Evolutionary conservation across 2,797 vertebrate genomes (phyloP).

Genomic region (Aselliscus stoliczkanus): DNA sequence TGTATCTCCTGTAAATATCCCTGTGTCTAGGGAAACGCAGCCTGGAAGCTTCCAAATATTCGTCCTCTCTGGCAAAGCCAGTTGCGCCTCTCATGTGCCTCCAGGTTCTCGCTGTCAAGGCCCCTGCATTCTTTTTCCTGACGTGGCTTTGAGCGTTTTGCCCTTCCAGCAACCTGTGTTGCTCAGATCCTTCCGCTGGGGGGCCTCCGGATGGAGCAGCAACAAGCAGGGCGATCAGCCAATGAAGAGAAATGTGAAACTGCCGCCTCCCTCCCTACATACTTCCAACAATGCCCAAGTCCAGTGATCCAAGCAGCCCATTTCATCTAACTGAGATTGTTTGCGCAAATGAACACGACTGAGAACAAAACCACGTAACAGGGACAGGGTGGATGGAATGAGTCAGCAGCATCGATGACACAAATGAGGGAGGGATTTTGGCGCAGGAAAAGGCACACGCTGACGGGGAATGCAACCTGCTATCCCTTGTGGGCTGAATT

Average conservation of each 20-base stretch:
- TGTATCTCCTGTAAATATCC: not conserved
- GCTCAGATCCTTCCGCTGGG: not conserved
- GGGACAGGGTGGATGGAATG: not conserved
- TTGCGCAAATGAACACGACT: not conserved
- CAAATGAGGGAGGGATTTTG: not conserved
- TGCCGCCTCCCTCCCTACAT: not conserved
- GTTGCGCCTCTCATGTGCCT: rapidly evolving
- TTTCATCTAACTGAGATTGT: not conserved
- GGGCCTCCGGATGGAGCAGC: not conserved
- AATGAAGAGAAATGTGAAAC: not conserved
- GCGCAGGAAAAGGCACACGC: not conserved
- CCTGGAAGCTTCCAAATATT: not conserved
- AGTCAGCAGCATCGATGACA: not conserved
- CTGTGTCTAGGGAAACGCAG: not conserved
- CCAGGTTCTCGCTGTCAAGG: not conserved
- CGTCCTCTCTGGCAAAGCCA: not conserved
- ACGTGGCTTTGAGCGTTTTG: not conserved
- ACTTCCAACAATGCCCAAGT: not conserved
- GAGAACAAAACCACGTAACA: not conserved
- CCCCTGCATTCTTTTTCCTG: not conserved
- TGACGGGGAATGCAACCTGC: not conserved
- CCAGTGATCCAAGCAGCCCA: not conserved
- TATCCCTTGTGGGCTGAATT: not conserved
- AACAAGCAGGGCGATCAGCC: not conserved
- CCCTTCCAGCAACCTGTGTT: not conserved